Evolutionary conservation across 2,113 vertebrate genomes (phyloP).

Genomic region (Mobula birostris): DNA sequence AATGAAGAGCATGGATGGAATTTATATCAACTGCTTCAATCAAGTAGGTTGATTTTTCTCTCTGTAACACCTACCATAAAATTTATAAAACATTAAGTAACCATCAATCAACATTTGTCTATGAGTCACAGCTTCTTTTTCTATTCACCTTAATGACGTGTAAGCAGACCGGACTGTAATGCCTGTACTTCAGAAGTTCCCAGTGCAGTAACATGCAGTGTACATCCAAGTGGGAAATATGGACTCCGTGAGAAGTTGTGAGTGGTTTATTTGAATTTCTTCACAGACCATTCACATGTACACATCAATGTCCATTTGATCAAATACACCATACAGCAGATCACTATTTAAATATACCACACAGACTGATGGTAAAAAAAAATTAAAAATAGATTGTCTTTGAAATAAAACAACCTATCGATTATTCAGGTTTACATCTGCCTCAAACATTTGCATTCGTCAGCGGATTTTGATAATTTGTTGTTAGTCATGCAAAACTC

Average conservation of each 20-base stretch:
- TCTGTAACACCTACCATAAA: background rate
- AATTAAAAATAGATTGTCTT: background rate
- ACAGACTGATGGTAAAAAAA: background rate
- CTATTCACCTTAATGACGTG: background rate
- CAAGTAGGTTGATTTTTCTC: background rate
- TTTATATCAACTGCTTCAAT: conserved; percentile 45
- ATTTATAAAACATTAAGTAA: conserved; percentile 15
- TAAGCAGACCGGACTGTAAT: background rate
- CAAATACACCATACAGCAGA: too few relatives aligned
- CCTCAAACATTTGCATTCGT: background rate
- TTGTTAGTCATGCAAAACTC: background rate
- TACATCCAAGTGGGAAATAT: too few relatives aligned
- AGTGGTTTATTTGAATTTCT: too few relatives aligned
- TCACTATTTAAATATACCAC: too few relatives aligned
- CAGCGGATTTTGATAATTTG: too few relatives aligned
- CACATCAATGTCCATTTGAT: too few relatives aligned
- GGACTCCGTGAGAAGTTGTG: too few relatives aligned
- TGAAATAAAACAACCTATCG: background rate
- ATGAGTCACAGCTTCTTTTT: background rate
- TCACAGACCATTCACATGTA: too few relatives aligned
- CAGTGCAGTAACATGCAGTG: too few relatives aligned
- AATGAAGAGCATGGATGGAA: conserved; percentile 47
- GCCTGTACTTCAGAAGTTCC: too few relatives aligned
- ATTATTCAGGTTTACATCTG: background rate
- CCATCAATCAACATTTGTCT: background rate